Evolutionary conservation across 2,113 vertebrate species (phyloP), one percentile per base, ranked within the genome.

Genomic region (Aphelocoma coerulescens): DNA sequence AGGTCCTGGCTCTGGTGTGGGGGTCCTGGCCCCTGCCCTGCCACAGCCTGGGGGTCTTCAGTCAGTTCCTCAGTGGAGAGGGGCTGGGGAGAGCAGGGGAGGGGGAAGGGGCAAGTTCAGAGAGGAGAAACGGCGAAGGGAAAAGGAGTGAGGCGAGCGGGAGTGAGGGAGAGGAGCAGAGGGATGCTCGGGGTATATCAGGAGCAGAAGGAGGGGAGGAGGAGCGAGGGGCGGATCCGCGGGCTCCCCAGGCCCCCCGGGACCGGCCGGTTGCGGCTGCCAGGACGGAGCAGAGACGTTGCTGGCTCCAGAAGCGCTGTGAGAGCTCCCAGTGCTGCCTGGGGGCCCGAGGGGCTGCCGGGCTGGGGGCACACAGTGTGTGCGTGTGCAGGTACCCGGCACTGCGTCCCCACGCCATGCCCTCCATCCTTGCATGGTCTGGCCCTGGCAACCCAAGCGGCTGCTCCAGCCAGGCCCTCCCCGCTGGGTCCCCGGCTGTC

Each of bases 401-500:
- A 23, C 89, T 37, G 72, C 4, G 0, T 65, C 39, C 75, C 84
- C 75, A 10, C 7, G 2, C 72, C 6, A 13, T 41, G 22, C 85
- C 77, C 72, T 85, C 91, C 82, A 3, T 78, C 85, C 93, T 61
- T 0, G 23, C 2, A 8, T 71, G 79, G 35, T 73, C 10, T 4
- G 22, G 78, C 10, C 69, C 65, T 35, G 82, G 54, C 87, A 96
- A 84, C 94, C 86, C 22, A 3, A 52, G 54, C 44, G 80, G 95
- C 74, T 66, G 84, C 93, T 89, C 86, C 97, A 58, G 93, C 91
- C 94, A 76, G n/a, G 59, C 17, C 3, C 43, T 78, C 32, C 41
- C 93, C 16, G 77, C 91, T 20, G 88, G 46, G 61, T 80, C 67
- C 97, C 97, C 61, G 95, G 93, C 86, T 85, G 85, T 68, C 91